These are phyloP conservation scores for Hecatera dysodea DNA, from an alignment of 2,888 invertebrate genomes.

Conservation along the genomic window DNA sequence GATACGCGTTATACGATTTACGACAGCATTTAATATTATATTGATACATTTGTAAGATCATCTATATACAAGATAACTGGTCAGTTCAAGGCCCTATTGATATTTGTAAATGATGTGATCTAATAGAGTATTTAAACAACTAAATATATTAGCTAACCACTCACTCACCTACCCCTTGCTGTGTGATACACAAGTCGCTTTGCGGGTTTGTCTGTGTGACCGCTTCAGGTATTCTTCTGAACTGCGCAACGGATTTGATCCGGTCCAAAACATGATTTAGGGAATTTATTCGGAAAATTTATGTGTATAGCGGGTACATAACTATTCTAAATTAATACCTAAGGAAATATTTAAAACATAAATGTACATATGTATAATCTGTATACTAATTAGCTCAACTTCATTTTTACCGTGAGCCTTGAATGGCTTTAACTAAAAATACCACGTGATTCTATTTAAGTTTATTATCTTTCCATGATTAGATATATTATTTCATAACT, in stretches of 20 bases:
- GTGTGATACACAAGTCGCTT: no score
- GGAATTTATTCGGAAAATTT: no score
- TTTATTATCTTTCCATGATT: neutral
- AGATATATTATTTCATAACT: constrained; percentile 1
- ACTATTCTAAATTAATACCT: no score
- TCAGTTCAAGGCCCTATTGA: constrained; percentile 25
- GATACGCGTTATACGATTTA: constrained; percentile 2
- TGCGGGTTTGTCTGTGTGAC: neutral
- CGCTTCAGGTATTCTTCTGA: no score
- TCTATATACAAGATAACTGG: constrained; percentile 22
- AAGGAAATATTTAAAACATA: no score
- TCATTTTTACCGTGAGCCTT: neutral
- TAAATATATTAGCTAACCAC: no score
- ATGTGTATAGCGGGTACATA: no score
- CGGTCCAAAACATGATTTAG: neutral
- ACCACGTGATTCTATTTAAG: no score
- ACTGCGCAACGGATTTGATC: neutral
- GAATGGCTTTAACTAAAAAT: neutral
- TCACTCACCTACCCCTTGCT: no score
- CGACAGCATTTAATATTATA: constrained; percentile 3
- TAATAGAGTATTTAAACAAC: neutral
- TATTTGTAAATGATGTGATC: constrained; percentile 11
- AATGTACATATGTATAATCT: no score
- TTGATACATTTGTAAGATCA: constrained; percentile 37
- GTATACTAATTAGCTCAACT: neutral